Evolutionary conservation across 2,888 invertebrate species (phyloP), one percentile per base, ranked within the genome.

Genomic region (Lithophane leautieri): DNA sequence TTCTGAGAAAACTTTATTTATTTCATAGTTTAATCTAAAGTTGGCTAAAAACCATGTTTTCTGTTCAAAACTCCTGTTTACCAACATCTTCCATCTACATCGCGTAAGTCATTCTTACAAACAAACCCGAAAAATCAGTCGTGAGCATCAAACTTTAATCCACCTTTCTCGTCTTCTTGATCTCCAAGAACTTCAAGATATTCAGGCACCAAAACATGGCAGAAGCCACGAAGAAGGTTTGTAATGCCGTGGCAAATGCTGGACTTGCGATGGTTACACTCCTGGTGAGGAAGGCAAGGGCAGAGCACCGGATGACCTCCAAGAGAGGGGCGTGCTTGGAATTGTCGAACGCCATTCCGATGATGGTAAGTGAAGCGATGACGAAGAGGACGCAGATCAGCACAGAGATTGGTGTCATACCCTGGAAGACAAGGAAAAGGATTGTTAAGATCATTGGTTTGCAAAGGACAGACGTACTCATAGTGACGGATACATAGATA

Each of bases 311-410:
- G 2, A 97, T 80, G 1, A 98, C 96, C 92, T 98, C 98, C 54
- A 97, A 94, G 2, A 97, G 89, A 12, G 97, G 96, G 0, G 97
- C 97, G 86, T 97, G 95, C 12, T 97, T 96, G 61, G 97, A 97
- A 86, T 97, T 97, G 87, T 98, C 98, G 87, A 98, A 97, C 14
- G 98, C 91, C 96, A 98, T 97, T 1, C 98, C 98, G 69, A 98
- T 97, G 42, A 97, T 95, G 0, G 97, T 97, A 22, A 98, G 93
- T 0, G 98, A 97, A 4, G 97, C 97, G 63, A 98, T 96, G 84
- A 98, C 97, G 95, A 98, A 98, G 62, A 96, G 79, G 0, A 97
- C 97, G 89, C 97, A 97, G 67, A 96, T 92, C 22, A 97, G 92
- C 4, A 97, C 97, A 6, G 97, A 96, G 19, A 97, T 85, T 58